These are phyloP conservation scores for Pemphigus obesinymphae DNA, from an alignment of 1,140 invertebrate species.

Conservation along the genomic window DNA sequence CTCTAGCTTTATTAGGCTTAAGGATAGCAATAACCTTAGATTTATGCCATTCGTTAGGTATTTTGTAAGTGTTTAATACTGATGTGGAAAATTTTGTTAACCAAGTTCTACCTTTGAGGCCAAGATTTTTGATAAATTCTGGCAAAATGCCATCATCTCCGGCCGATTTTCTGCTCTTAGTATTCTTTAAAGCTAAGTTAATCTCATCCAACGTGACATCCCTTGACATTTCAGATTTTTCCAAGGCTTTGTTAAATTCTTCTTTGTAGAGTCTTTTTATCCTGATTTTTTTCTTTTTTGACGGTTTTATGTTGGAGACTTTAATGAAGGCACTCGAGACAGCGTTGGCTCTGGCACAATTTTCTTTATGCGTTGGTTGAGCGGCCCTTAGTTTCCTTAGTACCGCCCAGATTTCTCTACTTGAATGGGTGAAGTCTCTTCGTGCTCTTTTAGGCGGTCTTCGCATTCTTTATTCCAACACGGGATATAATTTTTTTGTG, in stretches of 20 bases:
- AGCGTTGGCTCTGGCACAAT: too few relatives aligned
- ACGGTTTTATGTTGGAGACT: background rate
- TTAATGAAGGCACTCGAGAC: background rate
- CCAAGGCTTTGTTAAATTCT: too few relatives aligned
- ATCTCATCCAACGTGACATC: background rate
- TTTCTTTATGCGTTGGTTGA: background rate
- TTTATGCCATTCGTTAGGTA: too few relatives aligned
- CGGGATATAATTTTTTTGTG: conserved; percentile 41
- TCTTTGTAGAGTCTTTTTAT: too few relatives aligned
- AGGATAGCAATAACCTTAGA: too few relatives aligned
- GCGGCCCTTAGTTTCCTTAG: conserved; percentile 23
- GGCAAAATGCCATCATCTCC: background rate
- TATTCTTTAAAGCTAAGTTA: background rate
- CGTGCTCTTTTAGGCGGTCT: background rate
- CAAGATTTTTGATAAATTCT: conserved; percentile 17
- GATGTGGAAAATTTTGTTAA: background rate
- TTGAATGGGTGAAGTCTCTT: conserved; percentile 24
- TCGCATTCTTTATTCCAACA: conserved; percentile 36
- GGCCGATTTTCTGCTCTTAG: background rate
- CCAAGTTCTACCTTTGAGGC: background rate
- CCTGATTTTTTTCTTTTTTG: background rate
- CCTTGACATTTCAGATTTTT: too few relatives aligned
- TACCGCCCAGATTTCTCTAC: conserved; percentile 23
- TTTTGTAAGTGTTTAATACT: background rate
- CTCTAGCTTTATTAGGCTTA: too few relatives aligned